Conservation (phyloP, 2,888 invertebrate species). For the Agriotes lineatus region DNA sequence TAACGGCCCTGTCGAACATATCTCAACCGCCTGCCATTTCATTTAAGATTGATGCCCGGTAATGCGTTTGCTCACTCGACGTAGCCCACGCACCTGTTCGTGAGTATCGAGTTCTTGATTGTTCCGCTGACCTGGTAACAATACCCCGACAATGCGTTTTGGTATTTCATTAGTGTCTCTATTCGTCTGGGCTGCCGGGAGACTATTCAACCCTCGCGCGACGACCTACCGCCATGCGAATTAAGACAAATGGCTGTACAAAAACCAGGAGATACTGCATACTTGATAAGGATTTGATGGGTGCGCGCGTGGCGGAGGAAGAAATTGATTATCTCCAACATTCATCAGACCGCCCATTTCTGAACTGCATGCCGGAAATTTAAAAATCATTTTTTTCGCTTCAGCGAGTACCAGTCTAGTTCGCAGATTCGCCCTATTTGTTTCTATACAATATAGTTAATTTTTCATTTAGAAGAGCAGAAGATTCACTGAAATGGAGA, state of each 20-base stretch:
- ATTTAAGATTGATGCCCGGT: slow-evolving; percentile 42
- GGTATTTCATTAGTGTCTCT: slow-evolving; percentile 37
- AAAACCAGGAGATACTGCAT: slow-evolving; percentile 56
- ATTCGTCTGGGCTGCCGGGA: slow-evolving; percentile 51
- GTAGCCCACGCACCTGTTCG: slow-evolving; percentile 23
- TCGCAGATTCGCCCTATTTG: no score
- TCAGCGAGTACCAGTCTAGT: not conserved
- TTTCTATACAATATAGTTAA: no score
- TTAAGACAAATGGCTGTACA: slow-evolving; percentile 56
- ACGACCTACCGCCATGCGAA: slow-evolving; percentile 52
- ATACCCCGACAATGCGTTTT: slow-evolving; percentile 27
- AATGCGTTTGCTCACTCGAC: slow-evolving; percentile 33
- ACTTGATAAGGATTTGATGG: slow-evolving; percentile 56
- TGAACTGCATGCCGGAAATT: slow-evolving; percentile 17
- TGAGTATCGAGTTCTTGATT: slow-evolving; percentile 10
- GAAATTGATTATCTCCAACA: slow-evolving; percentile 52
- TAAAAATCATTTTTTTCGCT: slow-evolving; percentile 23
- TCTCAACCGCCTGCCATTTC: slow-evolving; percentile 39
- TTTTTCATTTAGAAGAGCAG: no score
- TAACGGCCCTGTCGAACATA: slow-evolving; percentile 44
- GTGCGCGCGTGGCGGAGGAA: slow-evolving; percentile 47
- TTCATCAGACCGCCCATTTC: slow-evolving; percentile 34
- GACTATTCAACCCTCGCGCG: slow-evolving; percentile 49
- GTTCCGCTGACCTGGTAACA: slow-evolving; percentile 28
- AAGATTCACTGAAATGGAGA: no score